Evolutionary conservation across 2,113 vertebrate species (phyloP).

Genomic region (Hippocampus zosterae): DNA sequence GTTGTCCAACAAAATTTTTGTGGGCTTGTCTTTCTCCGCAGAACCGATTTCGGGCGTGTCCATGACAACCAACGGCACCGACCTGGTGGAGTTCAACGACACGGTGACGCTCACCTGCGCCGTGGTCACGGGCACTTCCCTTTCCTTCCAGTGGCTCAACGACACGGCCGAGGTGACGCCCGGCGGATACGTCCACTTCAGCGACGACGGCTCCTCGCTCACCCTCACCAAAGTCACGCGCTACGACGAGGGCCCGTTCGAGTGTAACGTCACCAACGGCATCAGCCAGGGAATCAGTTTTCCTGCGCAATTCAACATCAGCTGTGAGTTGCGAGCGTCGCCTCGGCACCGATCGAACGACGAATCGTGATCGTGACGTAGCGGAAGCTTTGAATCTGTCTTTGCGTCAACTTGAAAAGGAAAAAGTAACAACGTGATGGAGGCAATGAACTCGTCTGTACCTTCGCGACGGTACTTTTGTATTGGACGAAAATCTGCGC

Average conservation of each 20-base stretch:
- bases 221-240: conserved; percentile 48
- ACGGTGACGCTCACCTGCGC: conserved; percentile 60
- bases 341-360: too few relatives aligned
- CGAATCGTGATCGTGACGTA: not conserved
- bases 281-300: conserved; percentile 41
- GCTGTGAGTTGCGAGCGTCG: conserved; percentile 58
- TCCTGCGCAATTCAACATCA: conserved; percentile 51
- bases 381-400: too few relatives aligned
- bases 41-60: conserved; percentile 56
- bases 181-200: conserved; percentile 22
- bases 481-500: too few relatives aligned
- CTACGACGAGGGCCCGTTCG: conserved; percentile 50
- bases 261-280: conserved; percentile 59
- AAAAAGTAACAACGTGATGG: too few relatives aligned
- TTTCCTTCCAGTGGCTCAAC: conserved; percentile 54
- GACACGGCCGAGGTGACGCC: conserved; percentile 26
- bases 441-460: too few relatives aligned
- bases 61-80: conserved; percentile 24
- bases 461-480: too few relatives aligned
- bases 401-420: too few relatives aligned
- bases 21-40: conserved; percentile 27
- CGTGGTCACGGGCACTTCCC: conserved; percentile 38
- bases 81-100: conserved; percentile 65
- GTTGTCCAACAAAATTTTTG: not conserved
- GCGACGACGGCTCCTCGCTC: conserved; percentile 33